These are phyloP conservation scores for Habrosyne pyritoides DNA, from an alignment of 2,888 invertebrate genomes.

Conservation along the genomic window DNA sequence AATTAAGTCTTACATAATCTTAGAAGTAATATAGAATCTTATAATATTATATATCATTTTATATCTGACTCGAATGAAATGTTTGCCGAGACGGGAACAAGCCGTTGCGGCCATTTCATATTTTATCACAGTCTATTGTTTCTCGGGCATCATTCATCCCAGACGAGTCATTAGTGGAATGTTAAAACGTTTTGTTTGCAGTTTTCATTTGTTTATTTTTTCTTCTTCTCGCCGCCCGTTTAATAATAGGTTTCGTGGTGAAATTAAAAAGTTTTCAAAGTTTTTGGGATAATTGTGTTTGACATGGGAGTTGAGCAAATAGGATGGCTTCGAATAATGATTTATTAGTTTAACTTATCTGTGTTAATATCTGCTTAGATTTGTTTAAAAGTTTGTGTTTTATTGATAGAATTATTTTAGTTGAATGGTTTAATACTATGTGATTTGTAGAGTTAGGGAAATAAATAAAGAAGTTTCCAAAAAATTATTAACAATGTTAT, in stretches of 20 bases:
- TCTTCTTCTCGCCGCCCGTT: constrained; percentile 11
- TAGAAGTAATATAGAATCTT: too few relatives aligned
- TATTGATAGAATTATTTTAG: too few relatives aligned
- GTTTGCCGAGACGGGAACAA: not conserved
- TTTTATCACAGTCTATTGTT: constrained; percentile 50
- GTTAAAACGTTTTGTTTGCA: constrained; percentile 55
- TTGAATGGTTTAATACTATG: too few relatives aligned
- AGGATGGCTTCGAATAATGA: not conserved
- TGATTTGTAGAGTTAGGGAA: too few relatives aligned
- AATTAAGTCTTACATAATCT: too few relatives aligned
- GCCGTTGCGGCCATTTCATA: constrained; percentile 30
- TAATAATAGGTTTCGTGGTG: constrained; percentile 7
- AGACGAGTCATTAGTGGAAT: constrained; percentile 59
- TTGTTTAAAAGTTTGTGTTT: too few relatives aligned
- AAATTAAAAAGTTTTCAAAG: constrained; percentile 8
- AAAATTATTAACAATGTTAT: too few relatives aligned
- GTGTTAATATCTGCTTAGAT: not conserved
- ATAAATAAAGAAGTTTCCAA: too few relatives aligned
- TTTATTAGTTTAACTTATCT: not conserved
- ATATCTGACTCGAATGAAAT: not conserved
- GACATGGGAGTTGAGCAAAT: not conserved
- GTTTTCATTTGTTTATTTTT: constrained; percentile 36
- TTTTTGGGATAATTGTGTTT: not conserved
- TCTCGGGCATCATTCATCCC: constrained; percentile 48
- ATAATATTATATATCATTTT: too few relatives aligned